A percentile compares a stretch with the other conserved stretches of the same genome.
phyloP scores from a whole-genome alignment of 2,113 vertebrate genomes.

The Laticauda laticaudata region DNA sequence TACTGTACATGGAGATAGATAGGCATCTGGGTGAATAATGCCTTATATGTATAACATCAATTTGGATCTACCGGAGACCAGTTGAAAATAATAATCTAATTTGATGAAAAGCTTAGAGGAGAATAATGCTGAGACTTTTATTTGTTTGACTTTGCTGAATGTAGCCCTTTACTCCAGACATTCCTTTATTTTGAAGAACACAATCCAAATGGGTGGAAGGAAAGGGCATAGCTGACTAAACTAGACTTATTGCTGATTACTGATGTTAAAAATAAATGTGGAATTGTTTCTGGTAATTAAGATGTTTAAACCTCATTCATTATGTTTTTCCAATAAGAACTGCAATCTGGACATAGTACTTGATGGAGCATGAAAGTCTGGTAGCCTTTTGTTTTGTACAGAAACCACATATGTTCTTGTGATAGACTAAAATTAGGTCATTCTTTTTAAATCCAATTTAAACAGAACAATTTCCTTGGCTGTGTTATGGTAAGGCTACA shows the following conservation, averaged over 20 bases:
- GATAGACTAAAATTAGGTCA: conserved; percentile 11
- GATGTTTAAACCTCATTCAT: conserved; percentile 33
- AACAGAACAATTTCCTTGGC: not conserved
- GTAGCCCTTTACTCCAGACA: not conserved
- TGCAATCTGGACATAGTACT: conserved; percentile 43
- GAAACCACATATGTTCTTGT: conserved; percentile 32
- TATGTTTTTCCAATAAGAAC: conserved; percentile 18
- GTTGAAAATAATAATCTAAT: not conserved
- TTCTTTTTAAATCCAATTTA: conserved; percentile 6
- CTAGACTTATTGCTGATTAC: not conserved
- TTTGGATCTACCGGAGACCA: not conserved
- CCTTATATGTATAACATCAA: not conserved
- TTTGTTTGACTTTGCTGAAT: not conserved
- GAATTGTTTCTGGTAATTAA: conserved; percentile 22
- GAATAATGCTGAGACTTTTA: not conserved
- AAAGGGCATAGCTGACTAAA: not conserved
- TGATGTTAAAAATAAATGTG: conserved; percentile 12
- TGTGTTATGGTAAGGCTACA: not conserved
- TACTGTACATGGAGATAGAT: not conserved
- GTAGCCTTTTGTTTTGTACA: conserved; percentile 42
- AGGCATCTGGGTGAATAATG: not conserved
- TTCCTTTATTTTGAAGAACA: not conserved
- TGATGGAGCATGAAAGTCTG: conserved; percentile 41
- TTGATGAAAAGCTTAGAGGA: not conserved
- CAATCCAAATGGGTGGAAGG: not conserved